Evolutionary conservation across 2,113 vertebrate genomes (phyloP).

Genomic region (Hippocampus comes): DNA sequence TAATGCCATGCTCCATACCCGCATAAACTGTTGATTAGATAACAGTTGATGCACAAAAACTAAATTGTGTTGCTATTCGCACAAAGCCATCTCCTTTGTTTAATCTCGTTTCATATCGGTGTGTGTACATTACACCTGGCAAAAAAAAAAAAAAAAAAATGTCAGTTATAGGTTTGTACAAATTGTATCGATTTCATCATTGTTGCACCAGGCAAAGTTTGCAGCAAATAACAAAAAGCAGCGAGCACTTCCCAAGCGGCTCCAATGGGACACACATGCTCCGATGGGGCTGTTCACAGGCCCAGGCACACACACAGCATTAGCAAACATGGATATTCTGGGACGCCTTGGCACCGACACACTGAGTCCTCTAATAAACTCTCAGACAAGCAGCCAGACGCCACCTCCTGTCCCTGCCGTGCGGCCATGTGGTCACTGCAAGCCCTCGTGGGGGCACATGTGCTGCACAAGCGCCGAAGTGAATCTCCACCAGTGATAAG

Average conservation of each 20-base stretch:
- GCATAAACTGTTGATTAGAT: not conserved
- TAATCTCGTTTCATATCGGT: not conserved
- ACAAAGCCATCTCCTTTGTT: not conserved
- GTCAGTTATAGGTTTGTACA: not conserved
- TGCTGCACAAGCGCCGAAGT: constrained; percentile 17
- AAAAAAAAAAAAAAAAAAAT: not conserved
- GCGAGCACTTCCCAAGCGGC: not conserved
- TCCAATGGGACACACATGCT: constrained; percentile 20
- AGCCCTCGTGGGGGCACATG: constrained; percentile 43
- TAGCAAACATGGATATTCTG: constrained; percentile 62
- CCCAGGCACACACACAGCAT: constrained; percentile 28
- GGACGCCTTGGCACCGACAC: constrained; percentile 56
- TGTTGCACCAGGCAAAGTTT: not conserved
- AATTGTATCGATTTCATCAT: not conserved
- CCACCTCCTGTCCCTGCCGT: constrained; percentile 62
- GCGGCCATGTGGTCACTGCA: constrained; percentile 26
- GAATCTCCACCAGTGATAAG: not conserved
- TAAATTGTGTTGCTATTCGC: not conserved
- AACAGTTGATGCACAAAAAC: not conserved
- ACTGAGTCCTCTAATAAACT: constrained; percentile 57
- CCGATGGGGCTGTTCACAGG: constrained; percentile 28
- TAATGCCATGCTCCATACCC: too few relatives aligned
- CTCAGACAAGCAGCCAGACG: constrained; percentile 62
- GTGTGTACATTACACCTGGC: not conserved
- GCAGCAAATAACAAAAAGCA: not conserved